Base-by-base conservation (phyloP, 2,113 vertebrate species). In the Heterotilapia buettikoferi region DNA sequence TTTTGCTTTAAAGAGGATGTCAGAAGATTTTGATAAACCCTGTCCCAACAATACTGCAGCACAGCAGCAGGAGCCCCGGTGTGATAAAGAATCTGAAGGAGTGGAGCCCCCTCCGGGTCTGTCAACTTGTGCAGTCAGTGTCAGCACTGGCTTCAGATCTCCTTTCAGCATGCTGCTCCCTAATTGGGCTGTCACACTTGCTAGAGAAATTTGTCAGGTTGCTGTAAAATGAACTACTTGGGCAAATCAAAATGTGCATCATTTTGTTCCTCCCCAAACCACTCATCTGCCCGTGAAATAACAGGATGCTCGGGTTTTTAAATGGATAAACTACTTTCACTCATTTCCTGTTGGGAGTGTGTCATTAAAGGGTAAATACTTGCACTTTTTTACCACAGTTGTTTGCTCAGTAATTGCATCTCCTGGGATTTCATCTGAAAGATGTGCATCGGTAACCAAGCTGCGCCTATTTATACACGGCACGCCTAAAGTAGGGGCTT, bases 121-220 rank as follows among this genome's bases (percentile, higher is more conserved):
- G 76, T 91, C 85, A 71, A 85, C 85, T 47, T 73, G 84, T 88
- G 86, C 90, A 80, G 85, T 91, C 90, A 68, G 78, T 91, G 91
- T 90, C 90, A 92, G 85, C 52, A 52, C 61, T 11, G 6, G 66
- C 90, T 43, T 92, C 91, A 92, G 91, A 88, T 93, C 89, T 92
- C 78, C 57, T 80, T 68, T 88, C 81, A 52, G 82, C 16, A 19
- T 63, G 84, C 87, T 63, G 31, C 59, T 53, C 54, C 88, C 66
- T 94, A 94, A 95, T 95, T 94, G 90, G 89, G 73, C 71, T 86
- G 88, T 94, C 93, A 92, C 93, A 92, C 84, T 80, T 83, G 52
- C 59, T 84, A 56, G 90, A 82, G 91, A 94, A 88, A 94, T 94
- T 85, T 92, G 82, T 92, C 92, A 89, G 88, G 80, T 93, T 92